Percentiles rank a stretch among this genome's conserved stretches.
These are phyloP conservation scores for Lepidothrix coronata DNA, from an alignment of 2,113 vertebrate genomes.

Conservation along the genomic window DNA sequence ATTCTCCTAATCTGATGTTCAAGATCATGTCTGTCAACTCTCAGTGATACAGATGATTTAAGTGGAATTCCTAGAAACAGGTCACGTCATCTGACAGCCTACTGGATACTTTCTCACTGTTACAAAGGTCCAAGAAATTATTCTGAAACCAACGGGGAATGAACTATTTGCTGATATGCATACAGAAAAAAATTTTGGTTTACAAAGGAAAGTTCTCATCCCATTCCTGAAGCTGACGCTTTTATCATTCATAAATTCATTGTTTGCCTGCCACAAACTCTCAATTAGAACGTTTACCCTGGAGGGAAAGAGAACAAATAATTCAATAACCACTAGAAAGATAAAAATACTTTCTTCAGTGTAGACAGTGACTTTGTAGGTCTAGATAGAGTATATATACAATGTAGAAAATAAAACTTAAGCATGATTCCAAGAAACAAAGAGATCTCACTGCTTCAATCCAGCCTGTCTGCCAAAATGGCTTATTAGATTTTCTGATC, in stretches of 20 bases:
- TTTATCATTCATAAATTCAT: not conserved
- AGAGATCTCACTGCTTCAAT: not conserved
- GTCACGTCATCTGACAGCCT: rapidly evolving
- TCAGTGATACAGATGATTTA: not conserved
- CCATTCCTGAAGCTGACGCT: not conserved
- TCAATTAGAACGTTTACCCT: not conserved
- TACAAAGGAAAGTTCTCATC: not conserved
- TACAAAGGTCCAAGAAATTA: not conserved
- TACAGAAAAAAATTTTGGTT: not conserved
- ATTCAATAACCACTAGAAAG: not conserved
- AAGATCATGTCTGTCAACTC: not conserved
- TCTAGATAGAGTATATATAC: not conserved
- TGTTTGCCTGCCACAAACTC: not conserved
- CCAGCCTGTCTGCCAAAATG: not conserved
- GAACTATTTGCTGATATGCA: not conserved
- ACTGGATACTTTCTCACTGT: not conserved
- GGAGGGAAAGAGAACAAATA: not conserved
- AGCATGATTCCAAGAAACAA: not conserved
- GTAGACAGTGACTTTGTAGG: not conserved
- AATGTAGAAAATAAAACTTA: not conserved
- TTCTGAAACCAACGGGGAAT: not conserved
- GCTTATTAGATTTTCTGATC: constrained; percentile 18
- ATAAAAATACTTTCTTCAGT: not conserved
- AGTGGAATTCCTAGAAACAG: not conserved
- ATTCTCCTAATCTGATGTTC: not conserved